Conservation (phyloP, 2,888 invertebrate species). For the Meganola albula region DNA sequence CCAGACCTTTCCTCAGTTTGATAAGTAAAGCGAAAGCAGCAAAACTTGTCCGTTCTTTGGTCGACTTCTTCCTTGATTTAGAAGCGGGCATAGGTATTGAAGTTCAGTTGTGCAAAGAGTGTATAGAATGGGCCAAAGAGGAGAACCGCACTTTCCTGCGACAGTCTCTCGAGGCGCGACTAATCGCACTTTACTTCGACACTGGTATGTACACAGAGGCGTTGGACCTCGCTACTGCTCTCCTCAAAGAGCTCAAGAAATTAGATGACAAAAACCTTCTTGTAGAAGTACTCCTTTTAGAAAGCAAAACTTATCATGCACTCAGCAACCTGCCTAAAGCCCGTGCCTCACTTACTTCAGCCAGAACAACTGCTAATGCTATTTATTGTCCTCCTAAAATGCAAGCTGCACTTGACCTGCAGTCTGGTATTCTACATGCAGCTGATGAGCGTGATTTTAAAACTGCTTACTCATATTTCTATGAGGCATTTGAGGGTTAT, state of each 20-base stretch:
- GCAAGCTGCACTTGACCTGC: slow-evolving; percentile 97
- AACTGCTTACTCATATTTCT: slow-evolving; percentile 99
- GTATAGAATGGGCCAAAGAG: slow-evolving; percentile 99
- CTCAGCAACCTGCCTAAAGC: slow-evolving; percentile 97
- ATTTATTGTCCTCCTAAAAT: slow-evolving; percentile 99
- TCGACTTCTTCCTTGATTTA: slow-evolving; percentile 97
- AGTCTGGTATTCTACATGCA: slow-evolving; percentile 98
- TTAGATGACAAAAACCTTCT: slow-evolving; percentile 99
- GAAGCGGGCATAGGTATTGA: slow-evolving; percentile 98
- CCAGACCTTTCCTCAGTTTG: slow-evolving; percentile 94
- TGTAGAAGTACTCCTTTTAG: slow-evolving; percentile 98
- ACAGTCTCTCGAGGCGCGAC: slow-evolving; percentile 95
- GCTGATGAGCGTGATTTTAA: slow-evolving; percentile 99
- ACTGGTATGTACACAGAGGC: slow-evolving; percentile 94
- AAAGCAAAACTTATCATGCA: slow-evolving; percentile 99
- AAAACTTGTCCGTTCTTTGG: slow-evolving; percentile 96
- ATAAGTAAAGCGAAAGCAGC: slow-evolving; percentile 99
- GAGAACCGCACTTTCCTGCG: slow-evolving; percentile 97
- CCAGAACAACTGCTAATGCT: slow-evolving; percentile 99
- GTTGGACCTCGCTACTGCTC: slow-evolving; percentile 87
- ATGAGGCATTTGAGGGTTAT: slow-evolving; percentile 99
- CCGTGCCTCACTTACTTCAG: slow-evolving; percentile 97
- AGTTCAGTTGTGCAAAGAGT: slow-evolving; percentile 95
- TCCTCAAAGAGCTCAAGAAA: slow-evolving; percentile 97
- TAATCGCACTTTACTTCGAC: slow-evolving; percentile 96